phyloP scores from a whole-genome alignment of 2,888 invertebrate species.

The Lymantria monacha region DNA sequence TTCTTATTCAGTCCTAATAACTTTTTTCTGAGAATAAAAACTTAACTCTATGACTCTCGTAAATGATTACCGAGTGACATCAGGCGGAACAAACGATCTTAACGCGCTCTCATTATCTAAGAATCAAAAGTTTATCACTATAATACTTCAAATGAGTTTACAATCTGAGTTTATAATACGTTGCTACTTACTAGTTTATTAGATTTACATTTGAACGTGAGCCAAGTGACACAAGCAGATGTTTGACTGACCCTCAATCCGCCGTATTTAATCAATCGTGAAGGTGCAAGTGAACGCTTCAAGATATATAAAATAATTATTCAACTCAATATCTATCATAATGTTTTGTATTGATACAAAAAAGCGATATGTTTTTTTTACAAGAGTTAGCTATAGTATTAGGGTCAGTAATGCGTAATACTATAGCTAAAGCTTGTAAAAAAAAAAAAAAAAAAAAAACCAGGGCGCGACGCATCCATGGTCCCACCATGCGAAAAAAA shows the following conservation, averaged over 20 bases:
- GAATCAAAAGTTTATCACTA: slow-evolving; percentile 1
- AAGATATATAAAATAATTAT: slow-evolving; percentile 31
- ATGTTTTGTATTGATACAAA: background rate
- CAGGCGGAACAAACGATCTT: slow-evolving; percentile 4
- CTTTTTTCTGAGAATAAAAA: background rate
- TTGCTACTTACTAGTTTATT: slow-evolving; percentile 33
- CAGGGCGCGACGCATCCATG: too few relatives aligned
- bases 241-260: slow-evolving; percentile 64
- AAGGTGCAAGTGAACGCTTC: slow-evolving; percentile 52
- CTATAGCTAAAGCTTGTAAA: too few relatives aligned
- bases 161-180: slow-evolving; percentile 10
- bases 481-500: too few relatives aligned
- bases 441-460: too few relatives aligned
- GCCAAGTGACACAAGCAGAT: slow-evolving; percentile 63
- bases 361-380: too few relatives aligned
- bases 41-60: background rate
- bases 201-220: slow-evolving; percentile 67
- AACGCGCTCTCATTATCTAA: slow-evolving; percentile 2
- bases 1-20: background rate
- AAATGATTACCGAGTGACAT: background rate
- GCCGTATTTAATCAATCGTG: slow-evolving; percentile 70
- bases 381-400: too few relatives aligned
- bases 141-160: background rate
- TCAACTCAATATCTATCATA: slow-evolving; percentile 9
- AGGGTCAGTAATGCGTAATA: too few relatives aligned